Evolutionary conservation across 2,797 vertebrate species (phyloP).

Genomic region (Tokudaia tokunoshimensis): DNA sequence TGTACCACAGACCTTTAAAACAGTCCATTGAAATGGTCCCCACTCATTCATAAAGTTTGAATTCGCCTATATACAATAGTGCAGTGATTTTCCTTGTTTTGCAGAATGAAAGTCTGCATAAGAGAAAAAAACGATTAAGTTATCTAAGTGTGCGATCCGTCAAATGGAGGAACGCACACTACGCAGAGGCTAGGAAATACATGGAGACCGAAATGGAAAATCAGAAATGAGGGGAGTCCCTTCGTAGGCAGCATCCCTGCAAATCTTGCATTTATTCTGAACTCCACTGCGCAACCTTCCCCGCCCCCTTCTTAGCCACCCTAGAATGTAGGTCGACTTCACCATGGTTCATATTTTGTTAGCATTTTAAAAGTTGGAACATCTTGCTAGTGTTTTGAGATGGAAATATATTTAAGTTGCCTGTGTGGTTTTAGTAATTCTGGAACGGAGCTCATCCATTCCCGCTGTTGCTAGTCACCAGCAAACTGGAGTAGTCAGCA

Average conservation of each 20-base stretch:
- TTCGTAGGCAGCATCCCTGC: constrained; percentile 39
- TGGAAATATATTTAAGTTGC: constrained; percentile 12
- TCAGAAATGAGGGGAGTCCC: constrained; percentile 26
- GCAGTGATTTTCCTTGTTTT: constrained; percentile 12
- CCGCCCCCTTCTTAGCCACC: not conserved
- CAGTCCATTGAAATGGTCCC: constrained; percentile 55
- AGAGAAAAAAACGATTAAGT: constrained; percentile 44
- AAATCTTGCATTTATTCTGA: constrained; percentile 51
- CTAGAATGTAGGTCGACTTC: constrained; percentile 65
- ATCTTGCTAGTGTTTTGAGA: constrained; percentile 45
- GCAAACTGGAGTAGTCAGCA: not conserved
- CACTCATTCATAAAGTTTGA: constrained; percentile 72
- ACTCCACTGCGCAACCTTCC: not conserved
- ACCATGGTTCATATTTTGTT: constrained; percentile 46
- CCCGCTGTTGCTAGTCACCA: constrained; percentile 22
- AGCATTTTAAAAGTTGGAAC: constrained; percentile 58
- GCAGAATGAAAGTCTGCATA: constrained; percentile 37
- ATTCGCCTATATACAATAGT: constrained; percentile 29
- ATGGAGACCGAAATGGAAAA: constrained; percentile 14
- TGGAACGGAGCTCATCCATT: not conserved
- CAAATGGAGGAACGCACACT: not conserved
- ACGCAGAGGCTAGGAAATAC: not conserved
- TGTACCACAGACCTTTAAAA: constrained; percentile 59
- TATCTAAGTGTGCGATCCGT: not conserved
- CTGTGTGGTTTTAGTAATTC: constrained; percentile 36